Conservation (phyloP, 2,888 invertebrate genomes). For the Seira musarum region DNA sequence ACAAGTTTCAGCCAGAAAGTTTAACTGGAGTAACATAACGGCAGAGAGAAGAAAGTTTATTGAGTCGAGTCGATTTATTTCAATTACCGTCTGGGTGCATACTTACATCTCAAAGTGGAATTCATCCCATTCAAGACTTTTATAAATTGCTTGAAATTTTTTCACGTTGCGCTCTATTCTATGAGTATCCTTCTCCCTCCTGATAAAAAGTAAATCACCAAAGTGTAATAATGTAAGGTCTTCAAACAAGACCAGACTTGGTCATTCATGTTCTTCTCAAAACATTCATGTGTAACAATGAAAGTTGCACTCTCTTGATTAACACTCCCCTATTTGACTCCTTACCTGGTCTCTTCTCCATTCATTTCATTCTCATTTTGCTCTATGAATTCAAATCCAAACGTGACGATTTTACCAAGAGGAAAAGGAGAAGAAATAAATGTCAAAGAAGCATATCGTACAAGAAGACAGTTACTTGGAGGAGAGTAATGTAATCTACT, state of each 20-base stretch:
- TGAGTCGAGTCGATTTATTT: slow-evolving; percentile 8
- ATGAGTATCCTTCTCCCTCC: background rate
- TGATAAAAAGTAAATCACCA: slow-evolving; percentile 25
- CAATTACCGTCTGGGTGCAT: background rate
- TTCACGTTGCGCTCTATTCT: no score
- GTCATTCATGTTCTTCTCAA: background rate
- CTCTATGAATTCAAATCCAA: background rate
- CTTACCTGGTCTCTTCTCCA: background rate
- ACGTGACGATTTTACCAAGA: background rate
- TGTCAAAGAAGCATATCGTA: background rate
- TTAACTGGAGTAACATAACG: slow-evolving; percentile 3
- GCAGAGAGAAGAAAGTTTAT: slow-evolving; percentile 15
- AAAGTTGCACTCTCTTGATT: background rate
- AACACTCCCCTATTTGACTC: background rate
- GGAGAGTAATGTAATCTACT: slow-evolving; percentile 22
- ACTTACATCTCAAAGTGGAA: background rate
- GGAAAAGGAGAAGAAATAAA: background rate
- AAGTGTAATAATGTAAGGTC: background rate
- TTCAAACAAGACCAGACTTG: background rate
- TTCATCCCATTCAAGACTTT: background rate
- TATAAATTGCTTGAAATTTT: background rate
- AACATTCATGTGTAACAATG: slow-evolving; percentile 1
- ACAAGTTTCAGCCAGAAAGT: no score
- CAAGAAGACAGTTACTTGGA: background rate
- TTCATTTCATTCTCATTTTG: background rate